Conservation (phyloP, 2,113 vertebrate species). For the Tinamus guttatus region DNA sequence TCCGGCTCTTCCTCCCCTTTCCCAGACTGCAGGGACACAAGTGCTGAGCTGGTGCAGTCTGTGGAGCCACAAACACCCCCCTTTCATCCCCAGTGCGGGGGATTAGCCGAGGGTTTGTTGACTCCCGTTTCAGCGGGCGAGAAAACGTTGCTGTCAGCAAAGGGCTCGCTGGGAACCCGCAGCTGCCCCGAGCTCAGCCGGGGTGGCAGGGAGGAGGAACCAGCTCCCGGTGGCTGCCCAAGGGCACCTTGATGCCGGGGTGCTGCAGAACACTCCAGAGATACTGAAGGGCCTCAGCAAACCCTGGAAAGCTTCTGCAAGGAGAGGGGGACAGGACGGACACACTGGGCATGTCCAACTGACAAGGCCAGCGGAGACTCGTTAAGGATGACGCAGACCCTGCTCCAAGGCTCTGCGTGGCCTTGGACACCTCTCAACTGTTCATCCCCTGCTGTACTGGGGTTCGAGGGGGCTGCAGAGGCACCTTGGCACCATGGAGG, state of each 20-base stretch:
- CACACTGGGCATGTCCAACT: background rate
- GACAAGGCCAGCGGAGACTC: rapidly evolving
- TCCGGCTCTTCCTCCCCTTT: background rate
- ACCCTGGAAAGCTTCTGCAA: background rate
- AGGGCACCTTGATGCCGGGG: background rate
- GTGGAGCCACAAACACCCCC: background rate
- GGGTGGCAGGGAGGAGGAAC: background rate
- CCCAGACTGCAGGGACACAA: background rate
- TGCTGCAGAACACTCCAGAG: too few species aligned
- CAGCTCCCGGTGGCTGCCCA: background rate
- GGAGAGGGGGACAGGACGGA: rapidly evolving
- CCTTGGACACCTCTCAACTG: background rate
- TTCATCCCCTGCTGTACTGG: background rate
- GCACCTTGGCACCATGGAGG: background rate
- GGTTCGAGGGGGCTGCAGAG: rapidly evolving
- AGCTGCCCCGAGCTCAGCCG: background rate
- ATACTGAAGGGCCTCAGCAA: background rate
- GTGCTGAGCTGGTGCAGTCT: background rate
- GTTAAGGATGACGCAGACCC: background rate
- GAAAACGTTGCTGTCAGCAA: conserved; percentile 42
- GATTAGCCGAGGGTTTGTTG: conserved; percentile 18
- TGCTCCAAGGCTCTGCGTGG: background rate
- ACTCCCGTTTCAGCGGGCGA: background rate
- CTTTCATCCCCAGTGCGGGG: background rate
- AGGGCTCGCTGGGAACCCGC: background rate